Conservation (phyloP, 2,888 invertebrate genomes). For the Noctua janthe region DNA sequence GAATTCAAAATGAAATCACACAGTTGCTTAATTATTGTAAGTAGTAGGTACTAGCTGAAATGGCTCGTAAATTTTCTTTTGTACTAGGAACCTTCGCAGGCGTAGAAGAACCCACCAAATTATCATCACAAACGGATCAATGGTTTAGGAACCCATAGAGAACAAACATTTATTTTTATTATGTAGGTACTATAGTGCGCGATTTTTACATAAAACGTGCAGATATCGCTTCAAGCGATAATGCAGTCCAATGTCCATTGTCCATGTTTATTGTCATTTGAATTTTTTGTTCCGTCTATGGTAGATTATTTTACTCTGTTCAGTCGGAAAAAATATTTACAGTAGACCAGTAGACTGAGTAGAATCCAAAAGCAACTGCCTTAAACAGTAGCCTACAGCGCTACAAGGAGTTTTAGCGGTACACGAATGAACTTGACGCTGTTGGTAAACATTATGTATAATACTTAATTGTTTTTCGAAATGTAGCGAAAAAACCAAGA, state of each 20-base stretch:
- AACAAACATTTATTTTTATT: neutral
- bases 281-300: neutral
- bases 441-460: neutral
- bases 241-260: slow-evolving; percentile 28
- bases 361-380: neutral
- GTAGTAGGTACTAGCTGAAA: neutral
- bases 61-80: neutral
- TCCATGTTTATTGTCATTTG: neutral
- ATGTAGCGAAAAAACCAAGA: neutral
- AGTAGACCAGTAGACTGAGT: too few relatives aligned
- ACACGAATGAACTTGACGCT: neutral
- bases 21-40: neutral
- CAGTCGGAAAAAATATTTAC: too few relatives aligned
- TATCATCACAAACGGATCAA: neutral
- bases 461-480: neutral
- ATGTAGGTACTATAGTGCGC: slow-evolving; percentile 9
- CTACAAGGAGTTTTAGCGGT: neutral
- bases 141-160: neutral
- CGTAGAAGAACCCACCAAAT: neutral
- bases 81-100: neutral
- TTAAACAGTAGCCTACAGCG: neutral
- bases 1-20: neutral
- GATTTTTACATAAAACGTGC: slow-evolving; percentile 16
- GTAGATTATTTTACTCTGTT: neutral
- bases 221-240: slow-evolving; percentile 12